Base-by-base conservation (phyloP, 64 coral and sea anemone species). In the Cladopsammia gracilis region DNA sequence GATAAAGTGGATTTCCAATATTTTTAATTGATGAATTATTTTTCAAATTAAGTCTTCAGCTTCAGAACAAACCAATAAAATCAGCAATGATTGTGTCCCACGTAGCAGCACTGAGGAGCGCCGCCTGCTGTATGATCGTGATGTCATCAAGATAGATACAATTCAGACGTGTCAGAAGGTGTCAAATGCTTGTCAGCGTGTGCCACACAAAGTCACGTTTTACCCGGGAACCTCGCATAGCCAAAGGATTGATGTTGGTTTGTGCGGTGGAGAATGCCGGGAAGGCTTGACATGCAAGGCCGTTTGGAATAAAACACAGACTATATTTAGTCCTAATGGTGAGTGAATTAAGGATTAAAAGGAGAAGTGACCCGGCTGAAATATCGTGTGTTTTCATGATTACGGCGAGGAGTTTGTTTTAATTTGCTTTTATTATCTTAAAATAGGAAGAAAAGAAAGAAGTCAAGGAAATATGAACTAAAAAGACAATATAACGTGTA, bases 161-260 rank as follows among this genome's bases (percentile, higher is more conserved):
- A 52, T 77, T 23, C 74, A 23, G 7, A 54, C 46, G 7, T 77
- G 74, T 23, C 74, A 77, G 74, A 77, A 52, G n/a, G 74, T 50
- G n/a, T 48, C 74, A 7, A 22, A 46, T 14, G 23, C 48, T 10
- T 77, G 74, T 54, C 48, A 54, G 48, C 74, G 74, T 2, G 12
- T 77, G 5, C 47, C 74, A 7, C 48, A 22, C 18, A 51, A 24
- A n/a, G 49, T 77, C 74, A 77, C 74, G 15, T 77, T 19, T 22
- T 77, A 77, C 9, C 49, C 74, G 3, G 19, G 74, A 20, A 77
- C 49, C 16, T 2, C 18, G 19, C 53, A 77, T 3, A 18, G 47
- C 19, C 19, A 16, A 5, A 77, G 46, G 0, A 9, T 77, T 3
- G 74, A 77, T 48, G 49, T 77, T 12, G 74, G 74, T 12, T 18